Evolutionary conservation across 2,888 invertebrate genomes (phyloP).

Genomic region (Quadriops clusia): DNA sequence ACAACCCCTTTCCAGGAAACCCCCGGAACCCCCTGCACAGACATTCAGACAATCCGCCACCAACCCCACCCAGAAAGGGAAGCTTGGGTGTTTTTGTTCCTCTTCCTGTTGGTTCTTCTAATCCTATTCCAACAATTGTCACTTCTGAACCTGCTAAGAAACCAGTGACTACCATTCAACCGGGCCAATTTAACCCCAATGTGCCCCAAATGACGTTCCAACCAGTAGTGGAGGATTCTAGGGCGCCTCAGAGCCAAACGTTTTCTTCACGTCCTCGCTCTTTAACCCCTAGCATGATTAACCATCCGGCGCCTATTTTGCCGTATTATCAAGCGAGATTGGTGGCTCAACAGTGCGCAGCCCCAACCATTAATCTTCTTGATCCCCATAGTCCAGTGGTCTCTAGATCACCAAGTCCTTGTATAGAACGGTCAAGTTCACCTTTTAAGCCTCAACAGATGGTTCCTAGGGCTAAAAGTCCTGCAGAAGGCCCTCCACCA

Average conservation of each 20-base stretch:
- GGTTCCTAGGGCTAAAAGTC: constrained; percentile 47
- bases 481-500: constrained; percentile 59
- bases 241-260: constrained; percentile 31
- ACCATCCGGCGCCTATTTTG: constrained; percentile 62
- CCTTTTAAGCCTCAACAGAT: constrained; percentile 26
- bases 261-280: constrained; percentile 47
- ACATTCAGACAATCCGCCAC: too few relatives aligned
- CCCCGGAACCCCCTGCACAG: too few relatives aligned
- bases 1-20: too few relatives aligned
- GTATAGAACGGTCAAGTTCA: constrained; percentile 32
- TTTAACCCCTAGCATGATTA: constrained; percentile 58
- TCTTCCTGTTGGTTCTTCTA: too few relatives aligned
- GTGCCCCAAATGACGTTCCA: constrained; percentile 43
- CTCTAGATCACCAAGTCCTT: constrained; percentile 55
- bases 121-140: constrained; percentile 5
- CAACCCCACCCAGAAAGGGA: too few relatives aligned
- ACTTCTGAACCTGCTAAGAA: constrained; percentile 21
- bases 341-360: constrained; percentile 52
- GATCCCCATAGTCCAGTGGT: constrained; percentile 47
- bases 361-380: constrained; percentile 47
- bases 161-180: constrained; percentile 26
- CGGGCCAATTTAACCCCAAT: constrained; percentile 31
- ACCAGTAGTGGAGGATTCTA: constrained; percentile 46
- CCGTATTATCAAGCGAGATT: constrained; percentile 71
- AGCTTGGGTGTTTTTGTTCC: too few relatives aligned